Percentiles rank a stretch among this genome's conserved stretches.
These are phyloP conservation scores for Spermophilus dauricus DNA, from an alignment of 2,113 vertebrate genomes.

Conservation along the genomic window DNA sequence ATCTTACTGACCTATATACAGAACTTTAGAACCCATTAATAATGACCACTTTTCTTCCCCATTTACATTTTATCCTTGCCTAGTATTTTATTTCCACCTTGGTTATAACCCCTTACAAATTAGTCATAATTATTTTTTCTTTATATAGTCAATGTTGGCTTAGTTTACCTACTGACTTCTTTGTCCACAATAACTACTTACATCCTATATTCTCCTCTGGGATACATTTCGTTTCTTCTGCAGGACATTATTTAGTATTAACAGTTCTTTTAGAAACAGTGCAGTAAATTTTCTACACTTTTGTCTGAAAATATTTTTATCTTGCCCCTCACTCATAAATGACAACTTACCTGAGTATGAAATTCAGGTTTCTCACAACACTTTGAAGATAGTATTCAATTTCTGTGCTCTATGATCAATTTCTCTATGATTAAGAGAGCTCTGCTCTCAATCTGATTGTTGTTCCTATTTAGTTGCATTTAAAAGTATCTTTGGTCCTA, in stretches of 20 bases:
- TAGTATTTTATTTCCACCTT: slow-evolving; percentile 12
- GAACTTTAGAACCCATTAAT: background rate
- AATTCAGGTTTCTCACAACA: slow-evolving; percentile 53
- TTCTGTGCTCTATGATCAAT: background rate
- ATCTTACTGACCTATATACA: slow-evolving; percentile 10
- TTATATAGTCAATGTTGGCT: background rate
- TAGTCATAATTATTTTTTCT: slow-evolving; percentile 26
- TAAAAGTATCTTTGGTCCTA: background rate
- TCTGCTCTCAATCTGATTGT: background rate
- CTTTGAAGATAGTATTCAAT: background rate
- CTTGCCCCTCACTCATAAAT: slow-evolving; percentile 14
- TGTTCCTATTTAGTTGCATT: background rate
- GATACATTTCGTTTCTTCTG: slow-evolving; percentile 22
- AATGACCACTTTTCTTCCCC: background rate
- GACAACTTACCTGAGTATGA: slow-evolving; percentile 12
- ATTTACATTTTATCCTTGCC: slow-evolving; percentile 40
- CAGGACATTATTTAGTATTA: background rate
- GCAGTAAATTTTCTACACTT: background rate
- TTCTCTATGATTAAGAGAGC: background rate
- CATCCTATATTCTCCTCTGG: background rate
- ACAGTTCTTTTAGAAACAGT: slow-evolving; percentile 49
- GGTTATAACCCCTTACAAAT: background rate
- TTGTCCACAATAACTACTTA: background rate
- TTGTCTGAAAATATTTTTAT: slow-evolving; percentile 44
- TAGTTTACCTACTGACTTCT: slow-evolving; percentile 33